Conservation (phyloP, 2,797 vertebrate genomes). For the Poeciliopsis gracilis region DNA sequence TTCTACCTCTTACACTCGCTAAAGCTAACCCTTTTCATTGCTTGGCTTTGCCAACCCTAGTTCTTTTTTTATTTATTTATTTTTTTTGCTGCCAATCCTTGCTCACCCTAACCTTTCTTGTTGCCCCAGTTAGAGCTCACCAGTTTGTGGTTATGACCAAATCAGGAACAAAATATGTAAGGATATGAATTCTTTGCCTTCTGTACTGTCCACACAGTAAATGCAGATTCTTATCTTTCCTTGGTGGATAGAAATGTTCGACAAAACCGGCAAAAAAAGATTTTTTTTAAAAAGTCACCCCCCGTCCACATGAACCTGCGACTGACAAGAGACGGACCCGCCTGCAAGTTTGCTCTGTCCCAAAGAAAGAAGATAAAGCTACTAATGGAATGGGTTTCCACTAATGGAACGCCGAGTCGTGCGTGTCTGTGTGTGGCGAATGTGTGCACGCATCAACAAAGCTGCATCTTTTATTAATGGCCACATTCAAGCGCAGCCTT, state of each 20-base stretch:
- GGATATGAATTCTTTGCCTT: neutral
- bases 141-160: neutral
- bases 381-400: conserved; percentile 65
- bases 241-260: neutral
- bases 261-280: neutral
- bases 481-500: conserved; percentile 41
- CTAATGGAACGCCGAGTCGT: conserved; percentile 64
- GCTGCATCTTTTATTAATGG: conserved; percentile 69
- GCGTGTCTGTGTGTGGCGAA: conserved; percentile 17
- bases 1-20: no score
- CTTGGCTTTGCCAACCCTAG: no score
- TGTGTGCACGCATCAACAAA: conserved; percentile 43
- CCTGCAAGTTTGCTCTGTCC: conserved; percentile 22
- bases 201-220: neutral
- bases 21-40: no score
- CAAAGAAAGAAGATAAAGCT: conserved; percentile 71
- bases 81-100: no score
- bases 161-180: neutral
- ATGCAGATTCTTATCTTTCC: neutral
- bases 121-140: neutral
- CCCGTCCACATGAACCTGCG: conserved; percentile 31
- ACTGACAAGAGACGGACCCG: conserved; percentile 14
- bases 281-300: neutral
- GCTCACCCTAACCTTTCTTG: no score
- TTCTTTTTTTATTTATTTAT: no score